phyloP scores from a whole-genome alignment of 2,797 vertebrate species.

The Avahi laniger region DNA sequence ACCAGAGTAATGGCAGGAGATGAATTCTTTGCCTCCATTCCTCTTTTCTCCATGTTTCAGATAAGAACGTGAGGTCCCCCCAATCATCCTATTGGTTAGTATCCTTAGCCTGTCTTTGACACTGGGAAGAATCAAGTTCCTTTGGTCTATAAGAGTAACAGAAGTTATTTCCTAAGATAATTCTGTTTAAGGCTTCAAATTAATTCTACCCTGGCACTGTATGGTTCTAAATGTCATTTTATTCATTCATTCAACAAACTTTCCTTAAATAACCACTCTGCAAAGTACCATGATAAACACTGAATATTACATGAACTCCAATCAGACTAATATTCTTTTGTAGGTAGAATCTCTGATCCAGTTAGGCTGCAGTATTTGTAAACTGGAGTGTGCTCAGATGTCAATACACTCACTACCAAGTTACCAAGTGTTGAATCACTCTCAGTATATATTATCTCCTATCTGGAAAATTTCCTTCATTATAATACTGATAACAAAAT shows the following conservation, averaged over 20 bases:
- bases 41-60: background rate
- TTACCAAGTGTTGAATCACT: background rate
- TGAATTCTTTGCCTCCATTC: background rate
- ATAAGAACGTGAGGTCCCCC: background rate
- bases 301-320: background rate
- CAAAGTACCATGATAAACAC: background rate
- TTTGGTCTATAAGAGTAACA: background rate
- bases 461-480: conserved; percentile 1
- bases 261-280: conserved; percentile 6
- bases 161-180: background rate
- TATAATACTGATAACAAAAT: background rate
- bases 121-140: background rate
- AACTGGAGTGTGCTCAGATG: background rate
- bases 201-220: background rate
- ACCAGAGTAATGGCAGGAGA: background rate
- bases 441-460: background rate
- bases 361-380: background rate
- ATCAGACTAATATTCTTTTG: background rate
- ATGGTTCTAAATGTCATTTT: conserved; percentile 19
- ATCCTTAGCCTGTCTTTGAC: background rate
- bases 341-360: background rate
- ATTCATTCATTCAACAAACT: conserved; percentile 56
- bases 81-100: background rate
- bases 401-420: background rate
- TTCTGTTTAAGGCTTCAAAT: conserved; percentile 42